These are phyloP conservation scores for Platynereis dumerilii DNA, from an alignment of 2,888 invertebrate species.

Conservation along the genomic window DNA sequence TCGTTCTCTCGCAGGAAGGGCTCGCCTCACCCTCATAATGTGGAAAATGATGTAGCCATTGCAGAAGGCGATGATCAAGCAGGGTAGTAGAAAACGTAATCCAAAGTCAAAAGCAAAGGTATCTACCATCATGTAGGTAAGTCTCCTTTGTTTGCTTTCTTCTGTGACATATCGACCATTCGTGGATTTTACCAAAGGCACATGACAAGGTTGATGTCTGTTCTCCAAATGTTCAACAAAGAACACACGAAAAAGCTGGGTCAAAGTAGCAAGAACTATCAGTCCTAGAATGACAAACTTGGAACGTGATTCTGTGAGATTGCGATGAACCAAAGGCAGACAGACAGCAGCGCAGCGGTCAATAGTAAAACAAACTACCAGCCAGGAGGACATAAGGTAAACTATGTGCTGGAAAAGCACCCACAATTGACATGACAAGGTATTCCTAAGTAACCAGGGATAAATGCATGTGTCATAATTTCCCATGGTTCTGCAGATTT, in stretches of 20 bases:
- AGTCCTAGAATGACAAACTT: constrained; percentile 16
- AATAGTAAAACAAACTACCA: constrained; percentile 33
- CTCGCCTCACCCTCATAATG: constrained; percentile 23
- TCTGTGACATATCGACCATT: too few relatives aligned
- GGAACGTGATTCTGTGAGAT: constrained; percentile 26
- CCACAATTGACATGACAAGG: constrained; percentile 26
- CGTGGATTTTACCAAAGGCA: neutral
- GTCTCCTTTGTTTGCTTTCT: neutral
- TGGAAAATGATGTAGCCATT: constrained; percentile 33
- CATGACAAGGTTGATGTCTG: constrained; percentile 24
- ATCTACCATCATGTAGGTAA: constrained; percentile 24
- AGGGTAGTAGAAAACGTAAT: constrained; percentile 28
- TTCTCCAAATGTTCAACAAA: constrained; percentile 12
- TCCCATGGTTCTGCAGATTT: neutral
- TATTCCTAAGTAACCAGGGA: constrained; percentile 1
- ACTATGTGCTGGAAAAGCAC: constrained; percentile 30
- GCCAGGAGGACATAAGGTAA: constrained; percentile 33
- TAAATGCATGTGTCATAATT: neutral
- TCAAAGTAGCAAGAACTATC: constrained; percentile 8
- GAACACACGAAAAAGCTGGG: constrained; percentile 26
- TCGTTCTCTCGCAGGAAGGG: constrained; percentile 11
- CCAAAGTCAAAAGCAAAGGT: constrained; percentile 27
- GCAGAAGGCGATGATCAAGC: constrained; percentile 26
- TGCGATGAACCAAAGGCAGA: constrained; percentile 25
- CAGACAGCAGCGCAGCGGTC: constrained; percentile 35